Evolutionary conservation across 2,888 invertebrate genomes (phyloP), one percentile per base, ranked within the genome.

Genomic region (Saturnia pavonia): DNA sequence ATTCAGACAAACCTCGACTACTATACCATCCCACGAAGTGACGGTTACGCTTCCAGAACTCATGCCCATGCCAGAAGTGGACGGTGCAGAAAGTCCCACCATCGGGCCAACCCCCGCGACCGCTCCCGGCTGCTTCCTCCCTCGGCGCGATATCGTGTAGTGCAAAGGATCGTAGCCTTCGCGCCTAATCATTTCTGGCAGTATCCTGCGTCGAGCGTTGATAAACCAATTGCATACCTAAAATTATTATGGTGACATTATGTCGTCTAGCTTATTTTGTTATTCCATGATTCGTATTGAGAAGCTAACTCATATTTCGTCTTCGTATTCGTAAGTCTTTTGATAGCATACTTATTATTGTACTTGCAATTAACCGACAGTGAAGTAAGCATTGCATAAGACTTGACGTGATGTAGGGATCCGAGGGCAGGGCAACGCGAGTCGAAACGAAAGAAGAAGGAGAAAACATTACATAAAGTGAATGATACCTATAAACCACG

Each of bases 201-300:
- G 91, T 81, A 99, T 98, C 72, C 99, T 95, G 6, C 99, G 95
- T 9, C 99, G 96, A 0, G 99, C 98, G 88, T 99, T 99, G 73
- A 99, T 99, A 84, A 98, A 99, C 98, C 98, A 99, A 89, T 99
- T 99, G 94, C 98, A 98, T 0, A 98, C 95, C 95, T 95, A 71
- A 19, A 12, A 25, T n/a, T 45, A 45, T 68, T n/a, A 40, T 16
- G 34, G 9, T 48, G 54, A 43, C 25, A 67, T 25, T 27, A 16
- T 12, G 25, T 68, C 14, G 57, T 27, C 57, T 27, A 14, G 14
- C 11, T 60, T 60, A 6, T 7, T 60, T 14, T 27, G 7, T 4
- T 16, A 27, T 22, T 54, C 9, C n/a, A 54, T 54, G 11, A n/a
- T n/a, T 48, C 34, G 34, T 2, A 34, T 34, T 4, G 34, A 4